These are phyloP conservation scores for Solea senegalensis DNA, from an alignment of 2,113 vertebrate species.

Conservation along the genomic window DNA sequence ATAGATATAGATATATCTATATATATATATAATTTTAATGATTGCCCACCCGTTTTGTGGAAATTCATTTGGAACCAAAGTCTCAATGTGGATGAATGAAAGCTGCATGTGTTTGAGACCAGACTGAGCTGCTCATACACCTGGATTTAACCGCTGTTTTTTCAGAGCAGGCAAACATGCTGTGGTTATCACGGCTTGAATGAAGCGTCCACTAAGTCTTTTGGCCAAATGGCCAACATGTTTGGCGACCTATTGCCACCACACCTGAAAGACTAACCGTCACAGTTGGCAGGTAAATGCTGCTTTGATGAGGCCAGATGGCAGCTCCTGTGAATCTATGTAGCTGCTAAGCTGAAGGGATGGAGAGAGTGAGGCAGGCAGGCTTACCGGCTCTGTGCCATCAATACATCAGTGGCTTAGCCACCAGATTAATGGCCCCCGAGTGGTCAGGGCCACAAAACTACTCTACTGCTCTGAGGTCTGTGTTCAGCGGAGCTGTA, in stretches of 20 bases:
- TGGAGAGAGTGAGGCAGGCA: slow-evolving; percentile 72
- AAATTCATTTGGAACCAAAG: too few relatives aligned
- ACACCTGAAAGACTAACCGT: slow-evolving; percentile 49
- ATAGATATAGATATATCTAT: too few relatives aligned
- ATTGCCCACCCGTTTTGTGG: too few relatives aligned
- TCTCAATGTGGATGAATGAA: background rate
- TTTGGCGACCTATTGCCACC: slow-evolving; percentile 24
- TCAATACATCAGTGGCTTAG: slow-evolving; percentile 82
- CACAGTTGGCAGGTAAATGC: slow-evolving; percentile 66
- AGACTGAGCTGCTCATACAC: slow-evolving; percentile 13
- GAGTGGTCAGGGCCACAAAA: slow-evolving; percentile 76
- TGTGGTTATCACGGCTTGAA: slow-evolving; percentile 2
- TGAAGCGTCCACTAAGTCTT: slow-evolving; percentile 5
- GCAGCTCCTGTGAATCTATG: slow-evolving; percentile 54
- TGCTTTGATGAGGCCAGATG: slow-evolving; percentile 59
- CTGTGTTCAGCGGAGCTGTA: slow-evolving; percentile 67
- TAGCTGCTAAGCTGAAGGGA: slow-evolving; percentile 67
- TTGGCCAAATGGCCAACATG: slow-evolving; percentile 16
- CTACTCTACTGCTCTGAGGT: slow-evolving; percentile 72
- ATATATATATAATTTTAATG: too few relatives aligned
- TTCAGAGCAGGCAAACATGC: slow-evolving; percentile 17
- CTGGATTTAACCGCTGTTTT: background rate
- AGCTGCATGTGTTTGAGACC: background rate
- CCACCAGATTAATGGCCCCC: slow-evolving; percentile 81
- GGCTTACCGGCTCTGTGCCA: slow-evolving; percentile 75